These are phyloP conservation scores for Nymphicus hollandicus DNA, from an alignment of 2,113 vertebrate species.

Conservation along the genomic window DNA sequence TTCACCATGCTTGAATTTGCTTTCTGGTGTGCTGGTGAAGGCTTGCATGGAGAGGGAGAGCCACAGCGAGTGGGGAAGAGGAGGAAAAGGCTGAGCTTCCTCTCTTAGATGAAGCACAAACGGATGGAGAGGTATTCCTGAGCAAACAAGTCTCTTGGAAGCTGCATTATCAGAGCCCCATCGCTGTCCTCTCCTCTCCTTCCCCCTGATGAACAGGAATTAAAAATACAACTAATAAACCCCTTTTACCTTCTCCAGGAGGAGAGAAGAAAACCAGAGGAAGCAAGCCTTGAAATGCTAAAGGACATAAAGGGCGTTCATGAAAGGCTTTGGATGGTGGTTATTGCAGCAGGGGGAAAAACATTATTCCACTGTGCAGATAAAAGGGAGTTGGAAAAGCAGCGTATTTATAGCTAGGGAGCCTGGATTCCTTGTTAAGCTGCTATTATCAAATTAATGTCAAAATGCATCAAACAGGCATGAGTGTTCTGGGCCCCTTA, in stretches of 20 bases:
- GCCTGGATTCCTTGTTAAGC: slow-evolving; percentile 68
- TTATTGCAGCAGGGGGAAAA: slow-evolving; percentile 69
- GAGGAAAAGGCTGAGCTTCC: background rate
- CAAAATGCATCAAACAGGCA: slow-evolving; percentile 71
- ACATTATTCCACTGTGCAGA: slow-evolving; percentile 68
- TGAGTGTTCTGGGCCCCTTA: slow-evolving; percentile 58
- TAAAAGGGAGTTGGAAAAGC: slow-evolving; percentile 67
- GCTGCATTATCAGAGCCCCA: background rate
- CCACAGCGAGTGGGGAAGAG: background rate
- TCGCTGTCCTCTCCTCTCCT: background rate
- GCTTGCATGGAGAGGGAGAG: background rate
- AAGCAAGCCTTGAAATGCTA: slow-evolving; percentile 30
- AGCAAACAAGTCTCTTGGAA: slow-evolving; percentile 40
- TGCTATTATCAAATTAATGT: slow-evolving; percentile 68
- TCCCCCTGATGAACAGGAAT: background rate
- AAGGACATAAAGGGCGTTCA: slow-evolving; percentile 66
- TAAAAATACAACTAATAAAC: slow-evolving; percentile 52
- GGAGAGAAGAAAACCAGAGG: background rate
- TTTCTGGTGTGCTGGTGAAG: background rate
- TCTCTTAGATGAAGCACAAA: background rate
- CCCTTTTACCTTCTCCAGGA: slow-evolving; percentile 22
- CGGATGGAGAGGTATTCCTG: slow-evolving; percentile 1
- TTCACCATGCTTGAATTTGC: background rate
- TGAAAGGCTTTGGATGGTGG: slow-evolving; percentile 65
- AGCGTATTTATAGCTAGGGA: slow-evolving; percentile 68